Evolutionary conservation across 2,113 vertebrate species (phyloP).

Genomic region (Ceyx margarethae): DNA sequence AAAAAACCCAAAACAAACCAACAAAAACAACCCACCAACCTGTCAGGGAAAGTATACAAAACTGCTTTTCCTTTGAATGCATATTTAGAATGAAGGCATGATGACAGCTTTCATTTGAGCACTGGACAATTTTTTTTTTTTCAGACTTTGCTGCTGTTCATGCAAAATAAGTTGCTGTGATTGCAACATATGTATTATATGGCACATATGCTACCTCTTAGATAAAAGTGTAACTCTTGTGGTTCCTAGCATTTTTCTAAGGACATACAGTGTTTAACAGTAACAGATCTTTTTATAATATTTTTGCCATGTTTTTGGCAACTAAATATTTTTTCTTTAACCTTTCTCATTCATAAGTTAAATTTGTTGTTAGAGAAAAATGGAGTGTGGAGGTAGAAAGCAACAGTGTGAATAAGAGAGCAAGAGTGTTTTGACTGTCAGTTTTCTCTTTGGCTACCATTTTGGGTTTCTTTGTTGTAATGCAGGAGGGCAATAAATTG

Average conservation of each 20-base stretch:
- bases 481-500: conserved; percentile 75
- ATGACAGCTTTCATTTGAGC: conserved; percentile 52
- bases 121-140: conserved; percentile 48
- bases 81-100: conserved; percentile 57
- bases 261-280: conserved; percentile 66
- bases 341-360: conserved; percentile 71
- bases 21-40: not conserved
- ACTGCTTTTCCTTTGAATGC: conserved; percentile 17
- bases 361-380: conserved; percentile 77
- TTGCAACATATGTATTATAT: conserved; percentile 51
- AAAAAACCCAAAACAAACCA: not conserved
- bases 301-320: conserved; percentile 71
- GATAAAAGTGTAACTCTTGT: conserved; percentile 62
- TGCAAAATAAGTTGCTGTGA: conserved; percentile 60
- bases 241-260: conserved; percentile 59
- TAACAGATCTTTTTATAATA: conserved; percentile 69
- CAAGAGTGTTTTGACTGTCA: conserved; percentile 76
- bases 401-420: conserved; percentile 69
- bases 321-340: conserved; percentile 69
- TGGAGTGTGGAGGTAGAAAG: conserved; percentile 72
- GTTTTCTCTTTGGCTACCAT: conserved; percentile 75
- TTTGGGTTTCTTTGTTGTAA: conserved; percentile 76
- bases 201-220: conserved; percentile 52
- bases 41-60: conserved; percentile 20
- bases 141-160: conserved; percentile 60